Evolutionary conservation across 2,888 invertebrate genomes (phyloP).

Genomic region (Pardosa pseudoannulata): DNA sequence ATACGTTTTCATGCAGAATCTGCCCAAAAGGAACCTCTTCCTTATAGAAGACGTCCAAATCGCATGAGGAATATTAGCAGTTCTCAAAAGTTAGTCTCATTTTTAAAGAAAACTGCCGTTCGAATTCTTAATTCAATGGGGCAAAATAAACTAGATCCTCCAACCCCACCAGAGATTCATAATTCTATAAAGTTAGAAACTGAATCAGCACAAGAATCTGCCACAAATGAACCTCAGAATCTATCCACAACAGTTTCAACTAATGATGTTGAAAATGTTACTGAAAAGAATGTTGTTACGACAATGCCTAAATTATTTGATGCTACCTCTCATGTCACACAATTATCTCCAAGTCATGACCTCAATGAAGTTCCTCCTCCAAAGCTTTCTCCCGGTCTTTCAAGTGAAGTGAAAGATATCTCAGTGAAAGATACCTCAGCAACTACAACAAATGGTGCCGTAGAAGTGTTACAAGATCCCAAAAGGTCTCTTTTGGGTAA

Average conservation of each 20-base stretch:
- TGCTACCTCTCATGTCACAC: constrained; percentile 60
- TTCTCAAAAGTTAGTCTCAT: constrained; percentile 69
- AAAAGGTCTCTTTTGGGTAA: constrained; percentile 74
- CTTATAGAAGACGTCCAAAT: constrained; percentile 68
- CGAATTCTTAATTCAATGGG: constrained; percentile 70
- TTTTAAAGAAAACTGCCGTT: constrained; percentile 73
- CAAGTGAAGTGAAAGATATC: constrained; percentile 39
- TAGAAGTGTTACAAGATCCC: constrained; percentile 74
- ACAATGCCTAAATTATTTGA: constrained; percentile 62
- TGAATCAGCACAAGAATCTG: constrained; percentile 1
- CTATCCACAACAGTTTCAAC: neutral
- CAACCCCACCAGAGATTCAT: constrained; percentile 21
- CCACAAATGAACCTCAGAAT: constrained; percentile 27
- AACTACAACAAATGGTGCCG: constrained; percentile 41
- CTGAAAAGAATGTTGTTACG: constrained; percentile 26
- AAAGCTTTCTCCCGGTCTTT: constrained; percentile 51
- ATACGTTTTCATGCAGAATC: constrained; percentile 76
- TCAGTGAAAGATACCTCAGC: neutral
- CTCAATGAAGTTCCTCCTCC: constrained; percentile 59
- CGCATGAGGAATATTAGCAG: constrained; percentile 62
- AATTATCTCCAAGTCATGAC: constrained; percentile 54
- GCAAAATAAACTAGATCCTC: constrained; percentile 60
- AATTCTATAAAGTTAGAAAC: constrained; percentile 34
- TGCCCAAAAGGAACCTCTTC: constrained; percentile 73
- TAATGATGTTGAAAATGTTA: neutral